Evolutionary conservation across 2,113 vertebrate species (phyloP), one percentile per base, ranked within the genome.

Genomic region (Paratilapia polleni): DNA sequence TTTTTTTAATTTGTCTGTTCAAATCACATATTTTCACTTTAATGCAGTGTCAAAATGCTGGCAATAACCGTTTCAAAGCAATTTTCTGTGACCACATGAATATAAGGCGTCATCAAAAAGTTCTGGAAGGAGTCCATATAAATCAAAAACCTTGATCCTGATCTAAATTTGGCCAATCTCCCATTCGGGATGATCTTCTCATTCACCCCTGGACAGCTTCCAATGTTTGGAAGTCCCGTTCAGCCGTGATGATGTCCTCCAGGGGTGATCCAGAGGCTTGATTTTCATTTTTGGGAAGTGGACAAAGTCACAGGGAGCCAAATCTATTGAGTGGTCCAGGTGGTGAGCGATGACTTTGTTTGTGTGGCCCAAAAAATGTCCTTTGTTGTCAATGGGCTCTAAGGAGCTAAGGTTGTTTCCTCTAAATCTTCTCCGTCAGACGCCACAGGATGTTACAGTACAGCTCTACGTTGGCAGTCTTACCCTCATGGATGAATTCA

Each of bases 61-160:
- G 1, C 1, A 41, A 34, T 47, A 61, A 17, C 22, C 10, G 4
- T 43, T 70, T 28, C n/a, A 70, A 70, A 70, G 24, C 10, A 70
- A 28, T 8, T 15, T n/a, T n/a, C n/a, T n/a, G n/a, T n/a, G n/a
- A n/a, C n/a, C n/a, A n/a, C n/a, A n/a, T n/a, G n/a, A n/a, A n/a
- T n/a, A 6, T 38, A 68, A 47, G 26, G 5, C 28, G 64, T 68
- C 10, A 47, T 9, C 2, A 13, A 43, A 43, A 12, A 3, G 6
- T 41, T 41, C 38, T 11, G 12, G 13, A 12, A 43, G 10, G 3
- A 41, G 0, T 41, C 1, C 9, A 0, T 28, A 68, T 43, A 26
- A 26, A 0, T 49, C 3, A 2, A 19, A 70, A 0, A 7, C 64
- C 41, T 70, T 28, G 19, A n/a, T n/a, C 41, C 9, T 19, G 41